A percentile compares a stretch with the other conserved stretches of the same genome.
Evolutionary conservation across 2,113 vertebrate genomes (phyloP).

Genomic region (Hirundichthys speculiger): DNA sequence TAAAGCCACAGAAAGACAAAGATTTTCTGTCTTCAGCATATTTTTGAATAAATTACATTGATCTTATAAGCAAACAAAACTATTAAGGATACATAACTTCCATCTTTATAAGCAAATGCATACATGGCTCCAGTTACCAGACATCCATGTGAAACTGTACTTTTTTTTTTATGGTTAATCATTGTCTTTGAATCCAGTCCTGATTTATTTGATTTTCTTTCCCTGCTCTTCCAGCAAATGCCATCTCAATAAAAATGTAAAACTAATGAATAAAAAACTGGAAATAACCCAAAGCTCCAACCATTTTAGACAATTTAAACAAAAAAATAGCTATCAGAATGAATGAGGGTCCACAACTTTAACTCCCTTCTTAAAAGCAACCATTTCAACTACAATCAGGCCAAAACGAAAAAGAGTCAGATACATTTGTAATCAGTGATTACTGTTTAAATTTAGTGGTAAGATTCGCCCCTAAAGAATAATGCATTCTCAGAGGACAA

Average conservation of each 20-base stretch:
- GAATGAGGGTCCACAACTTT: slow-evolving; percentile 32
- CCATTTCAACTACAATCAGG: slow-evolving; percentile 21
- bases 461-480: background rate
- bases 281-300: slow-evolving; percentile 47
- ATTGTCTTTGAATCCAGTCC: slow-evolving; percentile 28
- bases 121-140: background rate
- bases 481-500: slow-evolving; percentile 14
- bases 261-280: slow-evolving; percentile 70
- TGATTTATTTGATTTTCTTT: slow-evolving; percentile 35
- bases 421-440: background rate
- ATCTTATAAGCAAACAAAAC: background rate
- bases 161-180: background rate
- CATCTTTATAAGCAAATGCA: background rate
- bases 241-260: slow-evolving; percentile 40
- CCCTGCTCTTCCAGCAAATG: slow-evolving; percentile 15
- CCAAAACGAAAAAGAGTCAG: slow-evolving; percentile 26
- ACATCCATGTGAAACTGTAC: background rate
- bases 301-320: slow-evolving; percentile 69
- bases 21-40: too few species aligned
- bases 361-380: slow-evolving; percentile 28
- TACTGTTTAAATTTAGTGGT: slow-evolving; percentile 15
- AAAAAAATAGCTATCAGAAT: slow-evolving; percentile 49
- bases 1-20: background rate
- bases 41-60: background rate
- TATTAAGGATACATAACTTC: background rate